These are phyloP conservation scores for Lerista edwardsae DNA, from an alignment of 2,797 vertebrate genomes.

Conservation along the genomic window DNA sequence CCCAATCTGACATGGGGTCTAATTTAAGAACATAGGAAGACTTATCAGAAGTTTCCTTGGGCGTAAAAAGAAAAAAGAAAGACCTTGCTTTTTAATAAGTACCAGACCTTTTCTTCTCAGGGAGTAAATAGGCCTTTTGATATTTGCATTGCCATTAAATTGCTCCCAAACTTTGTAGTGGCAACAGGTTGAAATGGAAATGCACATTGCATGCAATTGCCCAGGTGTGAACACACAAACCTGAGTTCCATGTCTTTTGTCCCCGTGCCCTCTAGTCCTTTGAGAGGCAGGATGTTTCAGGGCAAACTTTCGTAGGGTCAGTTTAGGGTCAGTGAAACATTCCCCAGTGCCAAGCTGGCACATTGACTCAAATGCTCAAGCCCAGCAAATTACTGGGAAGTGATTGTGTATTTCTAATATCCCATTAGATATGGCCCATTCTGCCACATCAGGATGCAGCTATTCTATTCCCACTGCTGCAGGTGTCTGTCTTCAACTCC, in stretches of 20 bases:
- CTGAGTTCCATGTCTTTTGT: no score
- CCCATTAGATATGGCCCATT: no score
- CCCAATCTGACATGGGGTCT: constrained; percentile 22
- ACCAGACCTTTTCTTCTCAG: background rate
- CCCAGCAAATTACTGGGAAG: no score
- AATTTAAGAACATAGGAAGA: constrained; percentile 26
- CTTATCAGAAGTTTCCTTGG: constrained; percentile 14
- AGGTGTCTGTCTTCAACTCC: no score
- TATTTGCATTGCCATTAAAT: constrained; percentile 15
- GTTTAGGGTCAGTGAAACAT: background rate
- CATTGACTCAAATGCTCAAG: no score
- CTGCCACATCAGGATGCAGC: no score
- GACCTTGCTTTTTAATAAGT: constrained; percentile 23
- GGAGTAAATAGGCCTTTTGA: constrained; percentile 14
- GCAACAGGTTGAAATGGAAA: background rate
- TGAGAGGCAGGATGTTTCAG: background rate
- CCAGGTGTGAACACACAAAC: background rate
- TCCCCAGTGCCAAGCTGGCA: background rate
- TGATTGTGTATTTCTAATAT: no score
- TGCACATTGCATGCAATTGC: no score
- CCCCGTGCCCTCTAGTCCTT: background rate
- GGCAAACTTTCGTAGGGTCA: background rate
- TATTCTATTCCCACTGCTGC: no score
- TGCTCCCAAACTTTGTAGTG: background rate
- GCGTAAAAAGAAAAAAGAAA: background rate